Percentiles rank a stretch among this genome's conserved stretches.
Evolutionary conservation across 2,888 invertebrate species (phyloP).

Genomic region (Troides oblongomaculatus): DNA sequence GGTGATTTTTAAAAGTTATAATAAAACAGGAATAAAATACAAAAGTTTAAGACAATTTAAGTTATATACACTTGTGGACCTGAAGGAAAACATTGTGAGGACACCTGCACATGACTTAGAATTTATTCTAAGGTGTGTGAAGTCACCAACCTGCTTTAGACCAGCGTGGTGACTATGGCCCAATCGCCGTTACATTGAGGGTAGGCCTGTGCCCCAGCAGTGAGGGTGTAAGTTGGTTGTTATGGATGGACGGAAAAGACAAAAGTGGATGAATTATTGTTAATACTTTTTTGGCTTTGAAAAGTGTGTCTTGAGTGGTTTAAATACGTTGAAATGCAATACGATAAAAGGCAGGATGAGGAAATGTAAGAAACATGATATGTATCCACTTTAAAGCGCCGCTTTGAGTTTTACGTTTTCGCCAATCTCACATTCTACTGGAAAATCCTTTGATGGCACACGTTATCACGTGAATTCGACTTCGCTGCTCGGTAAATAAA

Average conservation of each 20-base stretch:
- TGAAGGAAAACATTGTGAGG: no score
- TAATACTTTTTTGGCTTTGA: not conserved
- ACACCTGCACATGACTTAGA: no score
- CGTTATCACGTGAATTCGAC: conserved; percentile 34
- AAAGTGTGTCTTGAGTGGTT: not conserved
- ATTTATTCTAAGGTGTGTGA: no score
- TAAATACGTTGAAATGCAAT: not conserved
- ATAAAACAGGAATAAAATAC: not conserved
- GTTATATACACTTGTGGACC: no score
- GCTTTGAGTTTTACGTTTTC: conserved; percentile 40
- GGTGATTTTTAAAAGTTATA: not conserved
- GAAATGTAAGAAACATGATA: conserved; percentile 31
- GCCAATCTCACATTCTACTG: conserved; percentile 42
- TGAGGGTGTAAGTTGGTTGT: no score
- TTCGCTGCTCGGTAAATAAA: conserved; percentile 43
- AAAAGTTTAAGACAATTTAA: not conserved
- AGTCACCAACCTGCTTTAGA: no score
- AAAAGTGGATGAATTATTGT: not conserved
- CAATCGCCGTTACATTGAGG: no score
- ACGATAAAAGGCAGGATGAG: conserved; percentile 44
- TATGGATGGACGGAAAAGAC: not conserved
- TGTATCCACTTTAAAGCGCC: conserved; percentile 31
- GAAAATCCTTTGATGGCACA: conserved; percentile 35
- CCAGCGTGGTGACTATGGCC: no score
- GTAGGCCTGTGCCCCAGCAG: no score